Base-by-base conservation (phyloP, 2,797 vertebrate species). In the Etheostoma perlongum region DNA sequence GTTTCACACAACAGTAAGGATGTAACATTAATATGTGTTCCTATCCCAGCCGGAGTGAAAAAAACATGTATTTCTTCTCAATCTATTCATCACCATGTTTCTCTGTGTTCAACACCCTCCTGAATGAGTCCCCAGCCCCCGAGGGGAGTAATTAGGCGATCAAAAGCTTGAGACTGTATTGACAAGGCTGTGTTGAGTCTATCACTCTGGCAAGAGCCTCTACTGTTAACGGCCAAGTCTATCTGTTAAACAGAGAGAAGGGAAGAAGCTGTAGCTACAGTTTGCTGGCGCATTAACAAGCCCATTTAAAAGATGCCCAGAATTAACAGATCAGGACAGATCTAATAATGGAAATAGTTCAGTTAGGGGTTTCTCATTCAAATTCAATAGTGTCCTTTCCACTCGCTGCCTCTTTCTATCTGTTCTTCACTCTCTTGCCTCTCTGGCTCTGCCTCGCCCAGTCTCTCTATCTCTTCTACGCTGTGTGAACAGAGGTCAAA, bases 261-360 rank as follows among this genome's bases (percentile, higher is more conserved):
- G 61, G 66, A 79, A 62, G 76, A 65, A 76, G 82, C 47, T 72
- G 66, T 57, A 69, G 74, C 74, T 66, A 74, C 74, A 85, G 86
- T 74, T 81, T 74, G 81, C 83, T 91, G 92, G 91, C 86, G 63
- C 67, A 55, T 84, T 78, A 86, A 90, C 89, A 86, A 88, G 74
- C 65, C 74, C 83, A 11, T 79, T 79, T 86, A 85, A 88, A 92
- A 90, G 85, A 92, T 87, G 89, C 88, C 89, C 84, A 89, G 86
- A 93, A 91, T 91, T 82, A 91, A 86, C 81, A 89, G 90, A 92
- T 91, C 88, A 91, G 82, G 86, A 92, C 81, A 85, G 84, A 90
- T 90, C 82, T 89, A 88, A 84, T 91, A 74, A 88, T 90, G 77
- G 81, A 90, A 87, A 82, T 61, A 63, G 78, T 81, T 90, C 73